Base-by-base conservation (phyloP, 2,797 vertebrate genomes). In the Syndactyla subalaris region DNA sequence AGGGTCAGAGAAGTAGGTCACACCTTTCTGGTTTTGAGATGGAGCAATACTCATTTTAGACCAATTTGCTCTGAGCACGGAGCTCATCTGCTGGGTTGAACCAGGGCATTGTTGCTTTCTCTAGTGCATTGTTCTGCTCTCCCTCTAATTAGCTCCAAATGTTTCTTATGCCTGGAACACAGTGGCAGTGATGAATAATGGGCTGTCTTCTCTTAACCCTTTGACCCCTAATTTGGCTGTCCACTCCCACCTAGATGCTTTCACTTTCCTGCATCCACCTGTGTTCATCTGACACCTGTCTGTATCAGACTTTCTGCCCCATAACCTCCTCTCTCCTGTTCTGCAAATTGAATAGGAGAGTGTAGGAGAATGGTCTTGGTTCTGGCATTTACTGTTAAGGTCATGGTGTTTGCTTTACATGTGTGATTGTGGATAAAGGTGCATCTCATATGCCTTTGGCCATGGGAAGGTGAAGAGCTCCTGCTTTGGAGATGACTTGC, bases 51-150 rank as follows among this genome's bases (percentile, higher is more conserved):
- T 97, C 95, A 86, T 96, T 96, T 96, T 92, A 95, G 89, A 92
- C 83, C 96, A 95, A 95, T 96, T 96, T 96, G 74, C 83, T 97
- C 80, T 94, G 88, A 96, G 89, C 94, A 94, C 27, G 9, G 93
- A 96, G 91, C 95, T 96, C 94, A 93, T 96, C 95, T 96, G 91
- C 89, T 95, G 89, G 91, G 93, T 94, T 92, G 95, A 97, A 93
- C 88, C 80, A 93, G 91, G 91, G 91, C 94, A 96, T 94, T 92
- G 95, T 96, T 92, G 95, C 94, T 95, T 96, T 96, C 95, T 96
- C 96, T 90, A 77, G 94, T 95, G 96, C 94, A 95, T 96, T 96
- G 96, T 97, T 96, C 95, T 88, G 89, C 59, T 94, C 94, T 95
- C 77, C 76, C 45, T 38, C 90, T 96, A 96, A 96, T 97, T 95